Evolutionary conservation across 2,888 invertebrate species (phyloP).

Genomic region (Trachelus iudaicus): DNA sequence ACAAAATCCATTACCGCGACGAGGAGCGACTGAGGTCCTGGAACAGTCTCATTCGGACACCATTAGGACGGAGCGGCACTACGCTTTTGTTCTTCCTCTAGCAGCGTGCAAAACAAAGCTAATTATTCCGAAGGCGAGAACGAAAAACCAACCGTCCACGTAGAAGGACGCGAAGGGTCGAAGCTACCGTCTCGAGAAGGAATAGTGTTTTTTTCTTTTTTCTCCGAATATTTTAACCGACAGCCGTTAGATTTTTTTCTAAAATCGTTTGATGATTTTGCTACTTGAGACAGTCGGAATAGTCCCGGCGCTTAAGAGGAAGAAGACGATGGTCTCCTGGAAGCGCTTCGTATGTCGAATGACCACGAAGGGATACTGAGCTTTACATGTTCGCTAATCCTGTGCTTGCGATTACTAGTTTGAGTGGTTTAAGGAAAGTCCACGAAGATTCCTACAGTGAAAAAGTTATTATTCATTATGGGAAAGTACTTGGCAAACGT

Average conservation of each 20-base stretch:
- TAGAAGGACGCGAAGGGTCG: background rate
- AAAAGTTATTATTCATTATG: background rate
- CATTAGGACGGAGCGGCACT: constrained; percentile 28
- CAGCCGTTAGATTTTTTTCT: background rate
- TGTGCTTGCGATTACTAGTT: background rate
- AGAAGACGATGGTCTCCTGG: background rate
- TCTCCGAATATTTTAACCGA: background rate
- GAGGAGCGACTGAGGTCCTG: constrained; percentile 48
- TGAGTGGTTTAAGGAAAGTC: background rate
- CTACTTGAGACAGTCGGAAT: background rate
- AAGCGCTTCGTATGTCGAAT: background rate
- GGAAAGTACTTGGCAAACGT: background rate
- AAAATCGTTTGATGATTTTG: background rate
- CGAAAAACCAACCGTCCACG: background rate
- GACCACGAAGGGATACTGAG: background rate
- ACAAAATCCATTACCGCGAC: constrained; percentile 62
- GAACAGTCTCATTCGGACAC: constrained; percentile 45
- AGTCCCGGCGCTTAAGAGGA: background rate
- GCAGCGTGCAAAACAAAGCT: constrained; percentile 53
- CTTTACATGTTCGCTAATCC: background rate
- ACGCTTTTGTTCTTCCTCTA: constrained; percentile 15
- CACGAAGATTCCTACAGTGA: background rate
- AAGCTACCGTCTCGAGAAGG: background rate
- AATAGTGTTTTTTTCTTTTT: background rate
- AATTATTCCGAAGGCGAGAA: constrained; percentile 47